These are phyloP conservation scores for Sweltsa coloradensis DNA, from an alignment of 1,140 invertebrate genomes.

Conservation along the genomic window DNA sequence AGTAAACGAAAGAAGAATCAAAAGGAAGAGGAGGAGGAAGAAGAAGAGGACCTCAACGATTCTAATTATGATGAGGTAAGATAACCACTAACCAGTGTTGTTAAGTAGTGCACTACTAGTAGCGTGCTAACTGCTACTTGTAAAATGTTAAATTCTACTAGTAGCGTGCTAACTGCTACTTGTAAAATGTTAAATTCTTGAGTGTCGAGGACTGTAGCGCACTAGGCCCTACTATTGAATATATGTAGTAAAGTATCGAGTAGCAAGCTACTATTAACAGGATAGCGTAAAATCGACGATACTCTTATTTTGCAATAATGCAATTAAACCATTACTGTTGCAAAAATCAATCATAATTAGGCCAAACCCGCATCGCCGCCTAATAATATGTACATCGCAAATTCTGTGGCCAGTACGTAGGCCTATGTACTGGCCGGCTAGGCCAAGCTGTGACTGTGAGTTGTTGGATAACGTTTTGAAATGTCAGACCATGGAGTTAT, in stretches of 20 bases:
- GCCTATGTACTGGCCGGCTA: too few relatives aligned
- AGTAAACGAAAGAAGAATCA: conserved; percentile 68
- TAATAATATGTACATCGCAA: too few relatives aligned
- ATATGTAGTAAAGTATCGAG: neutral
- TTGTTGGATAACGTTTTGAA: too few relatives aligned
- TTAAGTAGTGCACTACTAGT: neutral
- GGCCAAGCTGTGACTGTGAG: too few relatives aligned
- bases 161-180: neutral
- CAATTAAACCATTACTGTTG: too few relatives aligned
- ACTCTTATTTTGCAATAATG: too few relatives aligned
- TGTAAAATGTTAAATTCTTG: neutral
- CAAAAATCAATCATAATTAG: too few relatives aligned
- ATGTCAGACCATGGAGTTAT: too few relatives aligned
- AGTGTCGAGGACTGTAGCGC: neutral
- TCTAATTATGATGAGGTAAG: conserved; percentile 94
- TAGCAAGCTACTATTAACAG: too few relatives aligned
- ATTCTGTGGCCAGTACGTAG: too few relatives aligned
- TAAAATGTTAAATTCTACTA: neutral
- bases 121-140: neutral
- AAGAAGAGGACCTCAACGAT: conserved; percentile 98
- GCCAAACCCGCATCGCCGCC: too few relatives aligned
- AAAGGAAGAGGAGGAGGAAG: conserved; percentile 90
- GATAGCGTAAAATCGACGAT: too few relatives aligned
- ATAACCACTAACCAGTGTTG: neutral
- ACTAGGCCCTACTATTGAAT: neutral